Conservation (phyloP, 2,113 vertebrate species). For the Chionis minor region DNA sequence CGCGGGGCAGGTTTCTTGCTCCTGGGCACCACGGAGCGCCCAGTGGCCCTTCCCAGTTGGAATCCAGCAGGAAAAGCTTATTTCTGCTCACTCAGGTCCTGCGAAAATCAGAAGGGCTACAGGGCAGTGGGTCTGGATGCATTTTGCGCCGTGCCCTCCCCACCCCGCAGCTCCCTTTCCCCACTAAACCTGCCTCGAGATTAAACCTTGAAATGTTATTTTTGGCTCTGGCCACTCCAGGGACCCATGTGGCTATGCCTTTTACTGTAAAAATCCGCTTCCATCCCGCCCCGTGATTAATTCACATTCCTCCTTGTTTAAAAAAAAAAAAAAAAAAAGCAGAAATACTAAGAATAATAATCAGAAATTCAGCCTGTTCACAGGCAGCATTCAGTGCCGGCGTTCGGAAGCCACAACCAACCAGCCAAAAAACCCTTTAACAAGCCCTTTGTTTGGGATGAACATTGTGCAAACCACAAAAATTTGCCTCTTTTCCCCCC, state of each 20-base stretch:
- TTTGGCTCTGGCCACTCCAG: slow-evolving; percentile 6
- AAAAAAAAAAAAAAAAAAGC: neutral
- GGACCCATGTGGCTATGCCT: slow-evolving; percentile 4
- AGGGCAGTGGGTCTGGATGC: neutral
- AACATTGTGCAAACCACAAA: neutral
- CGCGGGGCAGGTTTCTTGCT: neutral
- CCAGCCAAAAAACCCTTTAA: neutral
- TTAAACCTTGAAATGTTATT: slow-evolving; percentile 28
- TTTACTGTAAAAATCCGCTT: slow-evolving; percentile 37
- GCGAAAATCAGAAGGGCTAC: neutral
- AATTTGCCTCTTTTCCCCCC: neutral
- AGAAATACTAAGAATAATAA: neutral
- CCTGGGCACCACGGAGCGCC: neutral
- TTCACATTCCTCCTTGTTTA: slow-evolving; percentile 20
- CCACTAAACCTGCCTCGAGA: neutral
- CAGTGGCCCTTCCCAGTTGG: neutral
- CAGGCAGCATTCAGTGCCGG: neutral
- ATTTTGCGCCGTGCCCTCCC: neutral
- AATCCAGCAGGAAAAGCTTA: neutral
- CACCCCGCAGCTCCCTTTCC: neutral
- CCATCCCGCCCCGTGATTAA: slow-evolving; percentile 49
- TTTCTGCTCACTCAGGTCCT: neutral
- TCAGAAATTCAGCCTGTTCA: neutral
- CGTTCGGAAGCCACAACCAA: neutral
- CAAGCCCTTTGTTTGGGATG: neutral